phyloP scores from a whole-genome alignment of 2,113 vertebrate genomes.

The Cricetomys ansorgei region DNA sequence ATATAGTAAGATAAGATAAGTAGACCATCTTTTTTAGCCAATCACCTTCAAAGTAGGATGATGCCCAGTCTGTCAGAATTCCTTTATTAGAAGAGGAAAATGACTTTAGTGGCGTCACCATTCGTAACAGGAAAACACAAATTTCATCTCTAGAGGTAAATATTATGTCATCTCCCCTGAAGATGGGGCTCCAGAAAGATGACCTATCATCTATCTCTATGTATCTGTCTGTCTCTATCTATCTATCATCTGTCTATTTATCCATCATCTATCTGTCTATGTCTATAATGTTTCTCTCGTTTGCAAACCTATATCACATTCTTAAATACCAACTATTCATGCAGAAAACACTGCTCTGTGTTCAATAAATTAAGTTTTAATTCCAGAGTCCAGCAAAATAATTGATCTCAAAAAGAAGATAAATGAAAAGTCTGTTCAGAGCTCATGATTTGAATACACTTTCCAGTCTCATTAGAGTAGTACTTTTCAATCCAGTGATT shows the following conservation, averaged over 20 bases:
- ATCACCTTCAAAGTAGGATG: neutral
- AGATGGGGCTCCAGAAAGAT: neutral
- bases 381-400: slow-evolving; percentile 70
- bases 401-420: slow-evolving; percentile 76
- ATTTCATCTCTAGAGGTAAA: neutral
- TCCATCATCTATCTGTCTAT: neutral
- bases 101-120: neutral
- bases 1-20: neutral
- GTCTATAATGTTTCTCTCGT: neutral
- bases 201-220: neutral
- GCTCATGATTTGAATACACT: slow-evolving; percentile 72
- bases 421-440: slow-evolving; percentile 66
- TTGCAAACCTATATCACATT: slow-evolving; percentile 54
- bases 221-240: too few species aligned
- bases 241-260: neutral
- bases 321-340: slow-evolving; percentile 72
- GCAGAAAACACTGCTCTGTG: slow-evolving; percentile 53
- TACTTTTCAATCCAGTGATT: slow-evolving; percentile 70
- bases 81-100: neutral
- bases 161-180: neutral
- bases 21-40: neutral
- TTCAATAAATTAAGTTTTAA: slow-evolving; percentile 78
- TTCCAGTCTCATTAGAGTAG: slow-evolving; percentile 65
- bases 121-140: neutral
- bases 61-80: neutral